These are phyloP conservation scores for Rhinophrynus dorsalis DNA, from an alignment of 2,797 vertebrate species.

Conservation along the genomic window DNA sequence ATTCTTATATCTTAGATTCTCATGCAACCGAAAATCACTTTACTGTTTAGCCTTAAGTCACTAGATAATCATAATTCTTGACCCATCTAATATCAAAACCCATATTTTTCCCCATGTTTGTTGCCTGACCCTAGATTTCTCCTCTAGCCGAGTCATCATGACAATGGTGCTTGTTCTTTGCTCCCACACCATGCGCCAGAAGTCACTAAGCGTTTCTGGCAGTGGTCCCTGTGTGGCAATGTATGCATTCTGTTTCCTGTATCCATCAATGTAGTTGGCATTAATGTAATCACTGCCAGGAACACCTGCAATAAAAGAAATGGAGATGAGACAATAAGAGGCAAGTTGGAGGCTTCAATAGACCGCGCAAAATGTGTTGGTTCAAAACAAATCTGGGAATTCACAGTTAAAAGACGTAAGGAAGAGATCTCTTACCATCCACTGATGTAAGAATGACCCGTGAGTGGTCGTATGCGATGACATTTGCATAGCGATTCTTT, in stretches of 20 bases:
- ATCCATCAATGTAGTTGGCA: conserved; percentile 93
- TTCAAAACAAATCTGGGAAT: no score
- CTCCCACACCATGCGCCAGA: conserved; percentile 98
- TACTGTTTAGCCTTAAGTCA: no score
- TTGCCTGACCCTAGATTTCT: conserved; percentile 96
- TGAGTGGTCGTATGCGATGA: conserved; percentile 95
- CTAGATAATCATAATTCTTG: no score
- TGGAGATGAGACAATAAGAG: background rate
- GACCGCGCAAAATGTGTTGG: no score
- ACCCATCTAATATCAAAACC: no score
- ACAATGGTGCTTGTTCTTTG: conserved; percentile 89
- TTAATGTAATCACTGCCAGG: conserved; percentile 95
- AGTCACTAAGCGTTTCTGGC: conserved; percentile 90
- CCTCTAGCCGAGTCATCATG: conserved; percentile 96
- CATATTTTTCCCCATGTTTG: no score
- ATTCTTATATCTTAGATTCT: no score
- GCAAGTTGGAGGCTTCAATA: no score
- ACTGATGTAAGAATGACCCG: conserved; percentile 88
- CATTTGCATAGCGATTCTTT: conserved; percentile 97
- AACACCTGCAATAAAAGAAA: conserved; percentile 68
- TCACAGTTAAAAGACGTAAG: no score
- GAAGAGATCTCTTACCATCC: conserved; percentile 76
- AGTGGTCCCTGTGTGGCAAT: conserved; percentile 93
- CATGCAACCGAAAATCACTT: no score
- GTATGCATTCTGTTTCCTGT: conserved; percentile 95